Evolutionary conservation across 2,888 invertebrate species (phyloP).

Genomic region (Uropetala carovei): DNA sequence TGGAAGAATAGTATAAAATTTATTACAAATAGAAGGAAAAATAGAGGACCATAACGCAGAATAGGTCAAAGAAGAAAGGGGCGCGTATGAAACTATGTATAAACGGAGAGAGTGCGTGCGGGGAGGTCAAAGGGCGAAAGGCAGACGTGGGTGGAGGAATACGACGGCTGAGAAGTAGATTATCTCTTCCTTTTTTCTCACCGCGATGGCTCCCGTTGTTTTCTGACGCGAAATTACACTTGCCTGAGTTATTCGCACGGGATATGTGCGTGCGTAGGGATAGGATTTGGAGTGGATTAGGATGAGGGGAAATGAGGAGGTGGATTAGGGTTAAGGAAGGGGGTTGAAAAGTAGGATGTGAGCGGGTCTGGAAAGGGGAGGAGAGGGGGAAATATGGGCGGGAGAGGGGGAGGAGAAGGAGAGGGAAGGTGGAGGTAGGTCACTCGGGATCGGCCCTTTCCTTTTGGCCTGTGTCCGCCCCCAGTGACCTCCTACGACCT

Average conservation of each 20-base stretch:
- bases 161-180: not conserved
- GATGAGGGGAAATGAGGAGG: constrained; percentile 24
- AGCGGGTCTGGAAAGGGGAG: not conserved
- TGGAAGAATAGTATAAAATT: too few species aligned
- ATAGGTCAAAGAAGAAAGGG: not conserved
- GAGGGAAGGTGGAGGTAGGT: not conserved
- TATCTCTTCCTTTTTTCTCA: not conserved
- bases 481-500: not conserved
- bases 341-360: not conserved
- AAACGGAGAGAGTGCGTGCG: not conserved
- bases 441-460: not conserved
- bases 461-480: constrained; percentile 13
- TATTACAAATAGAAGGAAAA: too few species aligned
- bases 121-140: not conserved
- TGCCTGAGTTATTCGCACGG: not conserved
- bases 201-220: constrained; percentile 12
- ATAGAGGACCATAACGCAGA: too few species aligned
- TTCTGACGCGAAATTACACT: constrained; percentile 8
- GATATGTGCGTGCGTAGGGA: not conserved
- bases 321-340: constrained; percentile 1
- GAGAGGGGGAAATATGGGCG: not conserved
- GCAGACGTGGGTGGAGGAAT: not conserved
- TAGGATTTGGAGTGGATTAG: constrained; percentile 35
- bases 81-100: not conserved
- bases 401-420: not conserved